These are phyloP conservation scores for Triplophysa tibetana DNA, from an alignment of 2,113 vertebrate genomes.

Conservation along the genomic window DNA sequence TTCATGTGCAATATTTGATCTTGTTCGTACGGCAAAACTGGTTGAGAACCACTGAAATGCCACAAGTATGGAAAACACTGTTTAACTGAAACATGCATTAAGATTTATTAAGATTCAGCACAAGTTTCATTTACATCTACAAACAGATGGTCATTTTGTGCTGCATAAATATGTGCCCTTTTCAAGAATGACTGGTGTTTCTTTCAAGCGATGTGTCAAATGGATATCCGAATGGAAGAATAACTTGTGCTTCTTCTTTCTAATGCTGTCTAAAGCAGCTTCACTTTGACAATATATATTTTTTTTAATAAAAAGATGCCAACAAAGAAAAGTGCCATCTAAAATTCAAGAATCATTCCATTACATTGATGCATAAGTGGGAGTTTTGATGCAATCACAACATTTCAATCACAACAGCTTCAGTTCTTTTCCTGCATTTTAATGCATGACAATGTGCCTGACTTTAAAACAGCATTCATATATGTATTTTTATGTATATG, in stretches of 20 bases:
- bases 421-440: background rate
- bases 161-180: background rate
- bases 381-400: background rate
- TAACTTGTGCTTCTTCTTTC: background rate
- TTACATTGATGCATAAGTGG: background rate
- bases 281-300: background rate
- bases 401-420: background rate
- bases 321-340: background rate
- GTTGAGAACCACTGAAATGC: too few relatives aligned
- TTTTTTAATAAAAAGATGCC: background rate
- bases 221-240: background rate
- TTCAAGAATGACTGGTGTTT: conserved; percentile 6
- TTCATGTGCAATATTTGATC: too few relatives aligned
- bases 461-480: background rate
- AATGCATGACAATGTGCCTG: conserved; percentile 2
- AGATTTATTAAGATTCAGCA: background rate
- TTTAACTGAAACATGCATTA: background rate
- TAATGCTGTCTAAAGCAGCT: background rate
- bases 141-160: conserved; percentile 6
- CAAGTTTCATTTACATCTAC: conserved; percentile 4
- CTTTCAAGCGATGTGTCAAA: background rate
- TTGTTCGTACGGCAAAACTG: too few relatives aligned
- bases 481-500: background rate
- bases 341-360: background rate
- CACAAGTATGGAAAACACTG: background rate